Conservation (phyloP, 2,797 vertebrate genomes). For the Heteromormyrus szaboi region DNA sequence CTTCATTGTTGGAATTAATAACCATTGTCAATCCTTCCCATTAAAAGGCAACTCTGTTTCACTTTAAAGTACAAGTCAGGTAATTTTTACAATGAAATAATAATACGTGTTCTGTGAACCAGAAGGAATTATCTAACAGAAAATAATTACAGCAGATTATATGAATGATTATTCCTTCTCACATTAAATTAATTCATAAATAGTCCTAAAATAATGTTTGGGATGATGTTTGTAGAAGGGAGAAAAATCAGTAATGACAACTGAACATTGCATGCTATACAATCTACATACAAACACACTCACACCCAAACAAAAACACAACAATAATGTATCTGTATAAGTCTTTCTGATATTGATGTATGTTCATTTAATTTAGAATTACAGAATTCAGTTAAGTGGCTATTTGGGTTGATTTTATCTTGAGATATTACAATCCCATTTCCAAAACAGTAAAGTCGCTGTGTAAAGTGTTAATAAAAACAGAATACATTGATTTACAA, state of each 20-base stretch:
- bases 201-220: background rate
- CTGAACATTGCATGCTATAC: background rate
- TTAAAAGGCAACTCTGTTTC: background rate
- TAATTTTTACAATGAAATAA: background rate
- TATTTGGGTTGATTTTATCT: background rate
- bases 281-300: background rate
- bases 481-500: background rate
- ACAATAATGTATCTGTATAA: background rate
- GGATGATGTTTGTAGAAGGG: background rate
- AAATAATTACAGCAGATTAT: background rate
- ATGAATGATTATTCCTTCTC: background rate
- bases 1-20: background rate
- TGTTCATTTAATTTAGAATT: background rate
- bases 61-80: background rate
- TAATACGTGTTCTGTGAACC: background rate
- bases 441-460: background rate
- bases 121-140: background rate
- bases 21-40: background rate
- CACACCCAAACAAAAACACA: background rate
- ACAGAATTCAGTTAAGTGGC: background rate
- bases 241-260: background rate
- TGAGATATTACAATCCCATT: background rate
- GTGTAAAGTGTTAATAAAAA: background rate
- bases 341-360: background rate
- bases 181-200: slow-evolving; percentile 7